Base-by-base conservation (phyloP, 1,140 invertebrate species). In the Episyrphus balteatus region DNA sequence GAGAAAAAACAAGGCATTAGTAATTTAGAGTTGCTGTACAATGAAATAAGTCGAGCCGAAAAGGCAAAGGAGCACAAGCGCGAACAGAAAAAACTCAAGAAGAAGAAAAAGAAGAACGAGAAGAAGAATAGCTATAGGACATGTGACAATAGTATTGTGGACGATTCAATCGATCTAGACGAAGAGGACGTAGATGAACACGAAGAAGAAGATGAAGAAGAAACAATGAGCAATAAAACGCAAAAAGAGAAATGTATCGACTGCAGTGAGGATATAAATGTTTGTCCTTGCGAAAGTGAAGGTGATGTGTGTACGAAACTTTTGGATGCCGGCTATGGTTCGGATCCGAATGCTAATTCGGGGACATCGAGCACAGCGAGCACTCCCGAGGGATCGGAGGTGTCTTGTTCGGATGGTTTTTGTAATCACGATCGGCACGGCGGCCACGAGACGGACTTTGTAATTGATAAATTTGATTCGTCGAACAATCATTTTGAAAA, bases 1-100 rank as follows among this genome's bases (percentile, higher is more conserved):
- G 90, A 94, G 70, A 75, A 78, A 10, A 93, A 92, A 66, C 84
- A 84, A 65, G 90, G 91, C 30, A 81, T 90, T 5, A 87, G 88
- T 9, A 89, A 93, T 62, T 70, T 92, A 48, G 85, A 91, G 70
- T 65, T 88, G 34, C 65, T 90, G 1, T 88, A 85, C 58, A 79
- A 87, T 51, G 86, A 91, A 70, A 73, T 92, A 42, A 82, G 81
- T 30, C 79, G 83, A 49, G 88, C 92, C 61, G 89, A 93, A 71
- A 75, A 83, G 50, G 79, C 80, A 0, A 86, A 89, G 58, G 82
- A 88, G 59, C 82, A 88, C 53, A 76, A 84, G 53, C 85, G 83
- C 56, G 88, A 92, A 71, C 82, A 87, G 56, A 88, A 92, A 63
- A 84, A 90, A 66, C 77, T 91, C 19, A 90, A 85, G 54, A 84